A percentile compares a stretch with the other conserved stretches of the same genome.
phyloP scores from a whole-genome alignment of 2,888 invertebrate species.

The Baccha elongata region DNA sequence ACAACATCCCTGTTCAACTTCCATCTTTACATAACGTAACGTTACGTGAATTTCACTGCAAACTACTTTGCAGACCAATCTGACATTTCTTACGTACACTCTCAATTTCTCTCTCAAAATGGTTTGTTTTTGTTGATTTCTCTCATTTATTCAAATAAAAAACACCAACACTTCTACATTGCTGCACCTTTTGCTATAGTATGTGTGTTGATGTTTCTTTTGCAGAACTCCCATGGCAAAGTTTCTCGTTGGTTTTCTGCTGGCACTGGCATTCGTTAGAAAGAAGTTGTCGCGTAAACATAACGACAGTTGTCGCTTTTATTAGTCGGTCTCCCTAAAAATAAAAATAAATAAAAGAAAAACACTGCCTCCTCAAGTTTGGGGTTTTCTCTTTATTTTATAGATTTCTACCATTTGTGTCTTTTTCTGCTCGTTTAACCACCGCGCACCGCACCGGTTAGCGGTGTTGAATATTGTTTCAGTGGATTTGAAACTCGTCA shows the following conservation, averaged over 20 bases:
- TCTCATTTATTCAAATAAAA: conserved; percentile 25
- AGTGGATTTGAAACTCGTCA: conserved; percentile 24
- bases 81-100: conserved; percentile 41
- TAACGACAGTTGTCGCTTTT: conserved; percentile 8
- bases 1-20: conserved; percentile 35
- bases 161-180: conserved; percentile 28
- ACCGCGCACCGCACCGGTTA: conserved; percentile 37
- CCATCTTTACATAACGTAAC: not conserved
- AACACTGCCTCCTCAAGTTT: conserved; percentile 21
- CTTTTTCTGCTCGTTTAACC: conserved; percentile 32
- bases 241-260: conserved; percentile 20
- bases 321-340: conserved; percentile 16
- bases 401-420: conserved; percentile 53
- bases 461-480: conserved; percentile 29
- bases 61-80: conserved; percentile 23
- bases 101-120: conserved; percentile 53
- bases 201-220: conserved; percentile 30
- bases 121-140: conserved; percentile 71
- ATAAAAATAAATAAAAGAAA: conserved; percentile 11
- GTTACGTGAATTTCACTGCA: conserved; percentile 40
- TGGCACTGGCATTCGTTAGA: conserved; percentile 56
- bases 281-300: conserved; percentile 60
- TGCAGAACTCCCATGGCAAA: conserved; percentile 24
- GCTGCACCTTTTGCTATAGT: conserved; percentile 13
- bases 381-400: conserved; percentile 39